These are phyloP conservation scores for Empis stercorea DNA, from an alignment of 2,888 invertebrate species.

Conservation along the genomic window DNA sequence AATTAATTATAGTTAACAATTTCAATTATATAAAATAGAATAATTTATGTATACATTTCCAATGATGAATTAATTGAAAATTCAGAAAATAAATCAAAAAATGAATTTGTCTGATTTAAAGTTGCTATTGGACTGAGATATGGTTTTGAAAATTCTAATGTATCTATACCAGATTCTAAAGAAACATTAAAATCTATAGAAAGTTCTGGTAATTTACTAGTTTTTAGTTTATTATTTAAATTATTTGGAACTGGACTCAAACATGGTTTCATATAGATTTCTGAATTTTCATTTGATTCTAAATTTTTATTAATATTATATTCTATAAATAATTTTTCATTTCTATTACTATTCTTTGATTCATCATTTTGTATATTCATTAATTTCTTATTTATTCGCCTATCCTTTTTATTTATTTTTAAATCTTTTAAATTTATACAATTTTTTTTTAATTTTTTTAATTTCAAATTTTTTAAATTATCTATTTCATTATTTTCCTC, in stretches of 20 bases:
- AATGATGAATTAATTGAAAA: slow-evolving; percentile 9
- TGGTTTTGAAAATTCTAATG: slow-evolving; percentile 2
- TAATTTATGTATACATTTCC: slow-evolving; percentile 11
- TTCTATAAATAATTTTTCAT: not conserved
- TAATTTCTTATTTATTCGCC: too few relatives aligned
- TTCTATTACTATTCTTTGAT: not conserved
- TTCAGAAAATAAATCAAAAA: slow-evolving; percentile 13
- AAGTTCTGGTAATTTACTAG: too few relatives aligned
- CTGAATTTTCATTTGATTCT: not conserved
- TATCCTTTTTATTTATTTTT: too few relatives aligned
- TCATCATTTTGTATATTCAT: too few relatives aligned
- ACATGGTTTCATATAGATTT: not conserved
- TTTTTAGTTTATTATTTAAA: too few relatives aligned
- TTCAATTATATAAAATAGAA: too few relatives aligned
- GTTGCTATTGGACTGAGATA: slow-evolving; percentile 11
- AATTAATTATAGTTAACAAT: too few relatives aligned
- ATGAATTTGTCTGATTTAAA: slow-evolving; percentile 6
- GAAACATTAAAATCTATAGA: too few relatives aligned
- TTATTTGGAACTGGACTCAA: too few relatives aligned
- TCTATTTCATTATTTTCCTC: slow-evolving; percentile 21
- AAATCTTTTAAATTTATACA: too few relatives aligned
- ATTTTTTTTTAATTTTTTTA: too few relatives aligned
- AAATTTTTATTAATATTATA: not conserved
- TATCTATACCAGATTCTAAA: not conserved
- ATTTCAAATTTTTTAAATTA: not conserved